Conservation (phyloP, 2,888 invertebrate species). For the Julus scandinavius region DNA sequence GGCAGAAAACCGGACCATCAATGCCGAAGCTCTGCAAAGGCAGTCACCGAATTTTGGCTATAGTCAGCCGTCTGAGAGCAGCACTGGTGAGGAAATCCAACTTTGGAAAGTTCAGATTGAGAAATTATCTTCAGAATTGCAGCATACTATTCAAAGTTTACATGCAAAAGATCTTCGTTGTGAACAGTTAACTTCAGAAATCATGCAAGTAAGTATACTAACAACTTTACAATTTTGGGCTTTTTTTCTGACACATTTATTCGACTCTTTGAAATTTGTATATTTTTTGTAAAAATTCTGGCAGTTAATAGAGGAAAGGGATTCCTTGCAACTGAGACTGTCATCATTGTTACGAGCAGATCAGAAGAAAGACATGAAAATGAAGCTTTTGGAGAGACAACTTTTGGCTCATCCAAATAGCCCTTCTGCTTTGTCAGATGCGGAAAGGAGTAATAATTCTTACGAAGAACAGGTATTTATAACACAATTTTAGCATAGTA, state of each 20-base stretch:
- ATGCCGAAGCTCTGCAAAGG: slow-evolving; percentile 55
- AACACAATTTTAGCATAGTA: too few relatives aligned
- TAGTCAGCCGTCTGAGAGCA: slow-evolving; percentile 60
- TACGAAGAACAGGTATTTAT: background rate
- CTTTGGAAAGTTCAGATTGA: slow-evolving; percentile 52
- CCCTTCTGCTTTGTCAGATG: background rate
- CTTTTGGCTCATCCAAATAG: background rate
- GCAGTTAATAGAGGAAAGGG: slow-evolving; percentile 82
- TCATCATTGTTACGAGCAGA: slow-evolving; percentile 82
- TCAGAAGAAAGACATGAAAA: slow-evolving; percentile 76
- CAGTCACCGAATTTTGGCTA: background rate
- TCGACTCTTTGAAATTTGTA: too few relatives aligned
- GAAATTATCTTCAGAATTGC: slow-evolving; percentile 75
- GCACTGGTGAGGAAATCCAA: slow-evolving; percentile 59
- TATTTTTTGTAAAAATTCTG: slow-evolving; percentile 54
- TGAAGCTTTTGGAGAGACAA: slow-evolving; percentile 70
- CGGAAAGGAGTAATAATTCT: background rate
- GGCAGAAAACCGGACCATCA: background rate
- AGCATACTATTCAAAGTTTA: slow-evolving; percentile 83
- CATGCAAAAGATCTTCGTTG: slow-evolving; percentile 87
- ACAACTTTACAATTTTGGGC: too few relatives aligned
- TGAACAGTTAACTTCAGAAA: slow-evolving; percentile 85
- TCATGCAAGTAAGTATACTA: slow-evolving; percentile 71
- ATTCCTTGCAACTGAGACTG: slow-evolving; percentile 82
- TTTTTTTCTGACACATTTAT: too few relatives aligned